phyloP scores from a whole-genome alignment of 2,888 invertebrate species.

The Laothoe populi region DNA sequence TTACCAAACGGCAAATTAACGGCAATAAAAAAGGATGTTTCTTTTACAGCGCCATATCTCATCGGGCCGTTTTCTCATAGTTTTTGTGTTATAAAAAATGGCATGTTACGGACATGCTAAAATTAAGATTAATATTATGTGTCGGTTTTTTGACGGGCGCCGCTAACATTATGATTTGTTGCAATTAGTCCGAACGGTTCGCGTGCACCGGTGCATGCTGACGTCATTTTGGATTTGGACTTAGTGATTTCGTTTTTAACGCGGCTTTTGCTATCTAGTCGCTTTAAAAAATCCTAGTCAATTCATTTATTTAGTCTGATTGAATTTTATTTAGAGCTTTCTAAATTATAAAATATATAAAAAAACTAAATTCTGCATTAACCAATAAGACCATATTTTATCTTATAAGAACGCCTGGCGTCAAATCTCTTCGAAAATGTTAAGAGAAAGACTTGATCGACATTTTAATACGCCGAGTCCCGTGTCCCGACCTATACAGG shows the following conservation, averaged over 20 bases:
- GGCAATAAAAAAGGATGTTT: constrained; percentile 54
- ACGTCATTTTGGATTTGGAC: constrained; percentile 52
- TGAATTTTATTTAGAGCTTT: too few relatives aligned
- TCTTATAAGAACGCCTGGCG: neutral
- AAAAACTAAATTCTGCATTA: too few relatives aligned
- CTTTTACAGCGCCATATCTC: constrained; percentile 62
- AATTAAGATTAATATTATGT: constrained; percentile 72
- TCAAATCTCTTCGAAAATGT: neutral
- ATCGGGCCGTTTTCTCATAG: constrained; percentile 60
- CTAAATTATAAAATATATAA: too few relatives aligned
- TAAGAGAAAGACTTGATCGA: neutral
- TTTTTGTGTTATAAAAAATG: constrained; percentile 49
- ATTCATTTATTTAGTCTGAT: too few relatives aligned
- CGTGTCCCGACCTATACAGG: neutral
- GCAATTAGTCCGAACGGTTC: constrained; percentile 73
- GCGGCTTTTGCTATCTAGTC: neutral
- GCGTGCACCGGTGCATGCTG: constrained; percentile 63
- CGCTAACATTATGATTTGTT: constrained; percentile 65
- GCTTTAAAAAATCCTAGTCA: too few relatives aligned
- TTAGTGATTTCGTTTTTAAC: neutral
- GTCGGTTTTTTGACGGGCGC: constrained; percentile 61
- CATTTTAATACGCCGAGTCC: neutral
- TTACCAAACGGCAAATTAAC: constrained; percentile 65
- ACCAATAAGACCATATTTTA: neutral
- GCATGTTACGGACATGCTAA: constrained; percentile 63